These are phyloP conservation scores for Galaxea fascicularis DNA, from an alignment of 92 coral and sea anemone genomes.

Conservation along the genomic window DNA sequence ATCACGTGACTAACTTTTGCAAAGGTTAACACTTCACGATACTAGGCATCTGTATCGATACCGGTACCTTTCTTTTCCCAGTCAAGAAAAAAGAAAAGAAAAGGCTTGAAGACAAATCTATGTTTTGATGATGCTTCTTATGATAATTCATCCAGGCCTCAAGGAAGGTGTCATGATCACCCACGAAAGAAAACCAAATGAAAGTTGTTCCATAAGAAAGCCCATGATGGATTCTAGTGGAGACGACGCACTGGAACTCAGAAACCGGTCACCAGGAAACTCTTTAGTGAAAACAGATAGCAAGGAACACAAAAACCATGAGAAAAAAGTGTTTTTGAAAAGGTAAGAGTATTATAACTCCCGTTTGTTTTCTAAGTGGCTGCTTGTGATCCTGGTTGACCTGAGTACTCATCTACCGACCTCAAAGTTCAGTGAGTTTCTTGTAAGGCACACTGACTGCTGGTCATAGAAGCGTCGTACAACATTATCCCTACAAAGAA, in stretches of 20 bases:
- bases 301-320: not conserved
- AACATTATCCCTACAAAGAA: too few species aligned
- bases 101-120: not conserved
- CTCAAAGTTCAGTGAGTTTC: too few species aligned
- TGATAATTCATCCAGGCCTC: constrained; percentile 1
- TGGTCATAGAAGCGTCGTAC: too few species aligned
- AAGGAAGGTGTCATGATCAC: constrained; percentile 11
- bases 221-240: not conserved
- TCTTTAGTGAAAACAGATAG: not conserved
- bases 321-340: not conserved
- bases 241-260: not conserved
- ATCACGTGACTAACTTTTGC: too few species aligned
- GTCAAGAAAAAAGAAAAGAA: too few species aligned
- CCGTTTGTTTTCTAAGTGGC: too few species aligned
- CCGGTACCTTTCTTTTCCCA: too few species aligned
- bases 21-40: too few species aligned
- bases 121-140: not conserved
- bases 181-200: not conserved
- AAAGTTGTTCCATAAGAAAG: not conserved
- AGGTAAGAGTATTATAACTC: constrained; percentile 13
- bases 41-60: too few species aligned
- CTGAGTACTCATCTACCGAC: too few species aligned
- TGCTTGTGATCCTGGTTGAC: too few species aligned
- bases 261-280: constrained; percentile 11
- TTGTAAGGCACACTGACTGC: too few species aligned